Base-by-base conservation (phyloP, 2,888 invertebrate genomes). In the Coremacera marginata region DNA sequence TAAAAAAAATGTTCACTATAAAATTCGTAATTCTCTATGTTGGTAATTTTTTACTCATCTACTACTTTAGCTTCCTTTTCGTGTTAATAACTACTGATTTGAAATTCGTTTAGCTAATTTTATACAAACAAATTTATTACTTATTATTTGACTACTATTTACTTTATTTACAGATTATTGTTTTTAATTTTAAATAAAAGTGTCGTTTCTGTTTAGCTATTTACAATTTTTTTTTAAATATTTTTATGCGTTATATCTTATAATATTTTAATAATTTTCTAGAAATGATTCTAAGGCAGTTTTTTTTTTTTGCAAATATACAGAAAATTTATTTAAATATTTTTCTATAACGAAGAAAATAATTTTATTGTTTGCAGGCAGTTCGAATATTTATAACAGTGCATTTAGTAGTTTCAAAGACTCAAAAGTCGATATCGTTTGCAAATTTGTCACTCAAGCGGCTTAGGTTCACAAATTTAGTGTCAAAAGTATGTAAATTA, bases 271-370 rank as follows among this genome's bases (percentile, higher is more conserved):
- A 7, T 52, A 52, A 70, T 31, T 70, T 70, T 2, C 31, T 55
- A 70, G 52, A 70, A 70, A 31, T 52, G 25, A 14, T 34, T 82
- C 82, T 86, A 86, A 85, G 85, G 85, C 85, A 86, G 84, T 85
- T 85, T 83, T 81, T 72, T 75, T 85, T 85, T 83, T 81, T 72
- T 75, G 73, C 76, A 52, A 19, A 65, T 22, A 65, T 19, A 55
- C 25, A 22, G 11, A 51, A 51, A n/a, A 27, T n/a, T 73, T 63
- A 37, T 25, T 51, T 16, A 37, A 22, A 27, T 34, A 22, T 19
- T 9, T n/a, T 5, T 19, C 16, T 57, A 1, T 9, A 34, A 70
- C 14, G n/a, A 67, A 51, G 14, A 52, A 52, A 55, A 52, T 7
- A 52, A 44, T 16, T 11, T 11, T 14, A 8, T 22, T 49, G 9